phyloP scores from a whole-genome alignment of 1,140 invertebrate species.

The Formica exsecta region DNA sequence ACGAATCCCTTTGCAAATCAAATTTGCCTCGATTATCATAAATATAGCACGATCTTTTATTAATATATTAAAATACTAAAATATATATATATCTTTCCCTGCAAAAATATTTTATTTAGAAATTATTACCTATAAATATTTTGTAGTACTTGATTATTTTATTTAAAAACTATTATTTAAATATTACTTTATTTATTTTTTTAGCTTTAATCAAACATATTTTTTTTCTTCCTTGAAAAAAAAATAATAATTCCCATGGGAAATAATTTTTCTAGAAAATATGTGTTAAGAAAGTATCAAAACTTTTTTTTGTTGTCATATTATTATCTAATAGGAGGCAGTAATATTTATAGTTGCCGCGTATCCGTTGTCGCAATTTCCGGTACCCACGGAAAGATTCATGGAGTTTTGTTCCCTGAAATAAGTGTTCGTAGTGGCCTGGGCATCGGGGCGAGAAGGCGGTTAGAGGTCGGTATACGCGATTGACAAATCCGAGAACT shows the following conservation, averaged over 20 bases:
- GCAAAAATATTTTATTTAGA: background rate
- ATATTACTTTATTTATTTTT: background rate
- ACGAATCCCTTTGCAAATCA: slow-evolving; percentile 32
- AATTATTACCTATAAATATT: background rate
- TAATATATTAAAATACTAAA: background rate
- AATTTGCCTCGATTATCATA: slow-evolving; percentile 3
- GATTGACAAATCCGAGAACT: slow-evolving; percentile 85
- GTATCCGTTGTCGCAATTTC: slow-evolving; percentile 26
- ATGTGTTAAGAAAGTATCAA: background rate
- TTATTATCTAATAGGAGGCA: slow-evolving; percentile 10
- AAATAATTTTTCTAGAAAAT: background rate
- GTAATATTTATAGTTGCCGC: slow-evolving; percentile 2
- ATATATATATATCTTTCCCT: background rate
- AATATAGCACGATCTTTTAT: background rate
- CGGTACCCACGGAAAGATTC: slow-evolving; percentile 74
- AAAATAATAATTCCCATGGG: background rate
- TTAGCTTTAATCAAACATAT: background rate
- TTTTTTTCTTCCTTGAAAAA: background rate
- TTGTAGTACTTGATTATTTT: too few species aligned
- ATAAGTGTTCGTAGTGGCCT: slow-evolving; percentile 69
- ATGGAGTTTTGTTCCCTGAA: slow-evolving; percentile 76
- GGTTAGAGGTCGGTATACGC: slow-evolving; percentile 54
- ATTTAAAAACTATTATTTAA: background rate
- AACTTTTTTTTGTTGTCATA: background rate
- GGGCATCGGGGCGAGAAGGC: background rate